A percentile compares a stretch with the other conserved stretches of the same genome.
Conservation (phyloP, 1,140 invertebrate species). For the Diorhabda carinulata region DNA sequence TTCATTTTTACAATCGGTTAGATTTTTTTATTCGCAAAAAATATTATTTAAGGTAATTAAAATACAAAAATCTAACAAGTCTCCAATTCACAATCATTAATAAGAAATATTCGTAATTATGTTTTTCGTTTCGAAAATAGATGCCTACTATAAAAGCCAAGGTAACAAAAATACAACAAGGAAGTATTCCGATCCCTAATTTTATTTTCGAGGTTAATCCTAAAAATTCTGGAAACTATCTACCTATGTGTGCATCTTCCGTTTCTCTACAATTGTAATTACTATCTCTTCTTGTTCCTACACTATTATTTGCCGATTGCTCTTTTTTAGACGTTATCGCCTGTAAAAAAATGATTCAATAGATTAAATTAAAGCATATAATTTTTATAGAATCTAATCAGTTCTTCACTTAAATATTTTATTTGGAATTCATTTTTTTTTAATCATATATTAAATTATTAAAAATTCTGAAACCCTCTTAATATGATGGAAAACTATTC, state of each 20-base stretch:
- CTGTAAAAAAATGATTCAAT: constrained; percentile 19
- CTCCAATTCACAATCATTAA: constrained; percentile 3
- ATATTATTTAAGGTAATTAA: no score
- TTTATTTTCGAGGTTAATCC: constrained; percentile 14
- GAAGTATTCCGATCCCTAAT: constrained; percentile 15
- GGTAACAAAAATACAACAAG: constrained; percentile 32
- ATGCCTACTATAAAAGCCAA: constrained; percentile 29
- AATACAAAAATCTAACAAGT: no score
- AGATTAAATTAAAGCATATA: no score
- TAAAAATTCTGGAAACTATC: constrained; percentile 25
- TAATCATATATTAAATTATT: no score
- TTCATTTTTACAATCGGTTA: no score
- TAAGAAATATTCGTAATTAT: neutral
- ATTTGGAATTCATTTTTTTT: no score
- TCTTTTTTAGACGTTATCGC: constrained; percentile 38
- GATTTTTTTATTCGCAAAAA: no score
- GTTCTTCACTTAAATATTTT: no score
- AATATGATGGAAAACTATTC: no score
- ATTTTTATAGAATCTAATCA: no score
- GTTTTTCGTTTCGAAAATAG: constrained; percentile 26
- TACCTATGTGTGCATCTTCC: constrained; percentile 41
- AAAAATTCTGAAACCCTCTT: no score
- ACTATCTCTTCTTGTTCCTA: constrained; percentile 36
- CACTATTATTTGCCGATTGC: constrained; percentile 26
- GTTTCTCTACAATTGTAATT: constrained; percentile 43